Evolutionary conservation across 2,113 vertebrate species (phyloP), one percentile per base, ranked within the genome.

Genomic region (Tangachromis dhanisi): DNA sequence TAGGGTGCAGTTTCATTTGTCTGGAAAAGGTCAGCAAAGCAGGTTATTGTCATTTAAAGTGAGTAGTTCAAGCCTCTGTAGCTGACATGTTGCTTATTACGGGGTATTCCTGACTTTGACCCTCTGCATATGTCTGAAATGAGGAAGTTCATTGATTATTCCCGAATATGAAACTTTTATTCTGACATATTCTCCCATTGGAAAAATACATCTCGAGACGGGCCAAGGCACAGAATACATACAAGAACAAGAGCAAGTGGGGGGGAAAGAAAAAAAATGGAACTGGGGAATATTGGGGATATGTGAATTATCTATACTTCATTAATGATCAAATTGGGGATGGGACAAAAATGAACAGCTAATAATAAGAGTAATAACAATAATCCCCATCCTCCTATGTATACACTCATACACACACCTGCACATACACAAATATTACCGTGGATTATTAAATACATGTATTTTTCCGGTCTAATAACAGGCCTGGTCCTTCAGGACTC

Each of bases 261-360:
- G 6, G 2, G 0, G 4, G 5, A 0, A 3, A 2, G 5, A 2
- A 6, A 68, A 33, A 3, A 16, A 73, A 26, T 1, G 4, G 21
- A 42, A 45, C 14, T 16, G 21, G 13, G 68, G 1, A 0, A 29
- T 7, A 73, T 26, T 45, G 6, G 14, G 38, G 68, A 17, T 26
- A 73, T 73, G 68, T 26, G 68, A 73, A 47, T 47, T 47, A 29
- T 29, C 3, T 47, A 47, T 76, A 19, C 16, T 29, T 16, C 16
- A 24, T 73, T 45, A 29, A 26, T 47, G 4, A 29, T 76, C 24
- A 47, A 47, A 29, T 76, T 17, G 42, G 14, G 40, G 24, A 29
- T 47, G 24, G 42, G 14, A 19, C 40, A 8, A 76, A 19, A 29
- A 73, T 29, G 21, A 29, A 47, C 21, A 47, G 14, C 40, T 76